Evolutionary conservation across 2,888 invertebrate genomes (phyloP), one percentile per base, ranked within the genome.

Genomic region (Chymomyza procnemis): DNA sequence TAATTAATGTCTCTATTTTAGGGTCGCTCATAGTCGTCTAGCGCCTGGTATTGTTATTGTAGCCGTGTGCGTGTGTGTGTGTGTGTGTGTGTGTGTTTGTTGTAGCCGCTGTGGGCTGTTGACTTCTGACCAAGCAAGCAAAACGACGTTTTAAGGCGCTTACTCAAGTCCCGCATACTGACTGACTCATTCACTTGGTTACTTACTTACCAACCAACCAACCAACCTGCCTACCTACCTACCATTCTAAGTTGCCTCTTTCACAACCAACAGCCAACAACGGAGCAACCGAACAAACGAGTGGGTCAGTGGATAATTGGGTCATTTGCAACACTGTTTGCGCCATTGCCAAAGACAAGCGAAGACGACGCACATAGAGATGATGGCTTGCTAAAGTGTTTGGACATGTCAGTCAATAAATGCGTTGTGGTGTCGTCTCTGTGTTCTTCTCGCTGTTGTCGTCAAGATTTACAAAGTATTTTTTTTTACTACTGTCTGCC

Each of bases 271-370:
- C 34, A 19, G 59, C 75, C 76, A 79, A 50, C 21, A 34, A 50
- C 34, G 16, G 59, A 78, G 73, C 80, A 65, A 71, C 60, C 79
- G 72, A 58, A 69, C 79, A 54, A 16, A 57, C 61, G 89, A 90
- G 89, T 90, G 90, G 89, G 89, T 90, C 90, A 90, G 89, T 90
- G 88, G 90, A 90, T 88, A 90, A 90, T 89, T 89, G 88, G 89
- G 89, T 90, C 90, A 88, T 87, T 89, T 89, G 82, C 79, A 79
- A 88, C 87, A 79, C 75, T 83, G 84, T 88, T 87, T 84, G 86
- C 86, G 75, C 83, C 83, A 87, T 84, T 41, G 34, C 34, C 34
- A 41, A 41, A 41, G 34, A 41, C 34, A 41, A 41, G 12, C 34
- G 34, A 41, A 41, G 34, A 41, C 26, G 26, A 26, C 26, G 26